Base-by-base conservation (phyloP, 2,888 invertebrate genomes). In the Lagria hirta region DNA sequence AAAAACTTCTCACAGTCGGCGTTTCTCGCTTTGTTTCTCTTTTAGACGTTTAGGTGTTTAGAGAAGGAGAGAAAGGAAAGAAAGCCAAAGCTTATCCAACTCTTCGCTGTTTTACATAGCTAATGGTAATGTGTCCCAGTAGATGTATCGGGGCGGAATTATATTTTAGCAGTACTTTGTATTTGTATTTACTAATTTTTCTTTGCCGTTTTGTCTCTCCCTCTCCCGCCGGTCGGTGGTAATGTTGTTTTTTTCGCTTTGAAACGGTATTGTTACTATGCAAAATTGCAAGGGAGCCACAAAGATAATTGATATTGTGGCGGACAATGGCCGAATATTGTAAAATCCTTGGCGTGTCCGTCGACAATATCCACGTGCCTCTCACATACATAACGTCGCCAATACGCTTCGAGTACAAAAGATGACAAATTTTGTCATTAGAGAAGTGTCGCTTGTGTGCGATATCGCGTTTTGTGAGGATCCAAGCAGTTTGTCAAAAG, bases 141-240 rank as follows among this genome's bases (percentile, higher is more conserved):
- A 56, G 64, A 61, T 62, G 56, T 65, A 64, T 63, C 61, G 61
- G 61, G 58, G 60, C 57, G 52, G 62, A 60, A 63, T 61, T 63
- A 61, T 64, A 61, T 64, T 64, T 62, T 60, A 62, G 61, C 61
- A 57, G 64, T 60, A 58, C 61, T 62, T 60, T 59, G 59, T 64
- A 62, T 64, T 64, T 63, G 64, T 64, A 62, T 64, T 62, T 64
- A 60, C 62, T 62, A 64, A 64, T 64, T 64, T 65, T 64, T 64
- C 58, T 63, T 57, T 49, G 43, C 43, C 51, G 30, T 38, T 38
- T 38, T 38, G 30, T 37, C 37, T 37, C 21, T 10, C 37, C 28
- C 37, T 14, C 27, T n/a, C 37, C 15, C 14, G 15, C 28, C 18
- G n/a, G n/a, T n/a, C 17, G 16, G 7, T 22, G 21, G 21, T 20